Evolutionary conservation across 2,888 invertebrate genomes (phyloP), one percentile per base, ranked within the genome.

Genomic region (Lapara coniferarum): DNA sequence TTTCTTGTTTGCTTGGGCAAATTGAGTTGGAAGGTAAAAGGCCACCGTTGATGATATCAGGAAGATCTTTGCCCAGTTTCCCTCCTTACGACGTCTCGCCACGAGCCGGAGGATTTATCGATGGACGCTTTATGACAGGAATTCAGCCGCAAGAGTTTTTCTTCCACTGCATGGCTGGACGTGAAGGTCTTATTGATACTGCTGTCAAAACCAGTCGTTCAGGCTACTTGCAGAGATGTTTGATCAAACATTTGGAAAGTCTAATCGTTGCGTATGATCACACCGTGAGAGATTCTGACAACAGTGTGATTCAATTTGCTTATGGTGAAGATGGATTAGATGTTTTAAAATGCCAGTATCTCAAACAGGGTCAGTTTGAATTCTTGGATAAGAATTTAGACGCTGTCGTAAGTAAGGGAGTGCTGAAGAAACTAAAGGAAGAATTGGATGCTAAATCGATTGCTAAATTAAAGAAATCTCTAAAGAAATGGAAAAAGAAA

Each of bases 91-190:
- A 99, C 81, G 95, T 97, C 10, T 95, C 97, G 0, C 98, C 99
- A 0, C 95, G 98, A 83, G 98, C 99, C 0, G 99, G 99, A 10
- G 99, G 99, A 0, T 99, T 98, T 85, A 98, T 99, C 69, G 98
- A 98, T 77, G 98, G 98, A 0, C 95, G 99, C 12, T 99, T 99
- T 85, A 96, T 99, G 96, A 99, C 99, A 0, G 99, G 99, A n/a
- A 98, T 99, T 78, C 96, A 97, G 82, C 99, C 99, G 0, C 99
- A 98, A 89, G 99, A 99, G 85, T 99, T 99, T 87, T 99, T 99
- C 93, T 99, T 99, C 92, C 99, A 99, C 95, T 99, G 99, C 85
- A 99, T 99, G 99, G 99, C 99, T 69, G 99, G 99, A 69, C 96
- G 99, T 89, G 99, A 99, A 95, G 98, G 99, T 94, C 95, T 99